Evolutionary conservation across 2,113 vertebrate genomes (phyloP).

Genomic region (Gopherus evgoodei): DNA sequence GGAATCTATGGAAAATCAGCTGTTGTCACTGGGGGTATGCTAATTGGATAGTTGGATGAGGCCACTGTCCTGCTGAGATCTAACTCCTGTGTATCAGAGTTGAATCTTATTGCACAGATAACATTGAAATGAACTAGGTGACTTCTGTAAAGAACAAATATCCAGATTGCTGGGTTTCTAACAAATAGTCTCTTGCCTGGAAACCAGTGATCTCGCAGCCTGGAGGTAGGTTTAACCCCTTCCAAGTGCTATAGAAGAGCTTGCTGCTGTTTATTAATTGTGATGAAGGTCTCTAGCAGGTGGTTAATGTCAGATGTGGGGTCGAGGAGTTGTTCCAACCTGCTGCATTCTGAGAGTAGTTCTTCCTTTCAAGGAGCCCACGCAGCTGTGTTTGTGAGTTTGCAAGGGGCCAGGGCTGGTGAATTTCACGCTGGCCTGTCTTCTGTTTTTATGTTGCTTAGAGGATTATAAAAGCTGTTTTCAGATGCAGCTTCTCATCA

Average conservation of each 20-base stretch:
- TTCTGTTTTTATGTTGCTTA: background rate
- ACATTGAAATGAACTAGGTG: fast-evolving
- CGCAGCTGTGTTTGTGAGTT: background rate
- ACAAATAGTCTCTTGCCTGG: fast-evolving
- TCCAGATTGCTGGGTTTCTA: fast-evolving
- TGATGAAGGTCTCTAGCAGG: background rate
- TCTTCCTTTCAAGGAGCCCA: too few species aligned
- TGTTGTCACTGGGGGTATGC: fast-evolving
- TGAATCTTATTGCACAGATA: background rate
- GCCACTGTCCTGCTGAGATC: fast-evolving
- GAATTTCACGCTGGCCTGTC: background rate
- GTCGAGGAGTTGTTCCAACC: background rate
- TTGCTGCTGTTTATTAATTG: background rate
- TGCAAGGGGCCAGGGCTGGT: too few species aligned
- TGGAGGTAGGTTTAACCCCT: background rate
- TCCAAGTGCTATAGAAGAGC: background rate
- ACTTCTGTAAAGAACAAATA: fast-evolving
- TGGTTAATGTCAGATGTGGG: background rate
- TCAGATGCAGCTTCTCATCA: background rate
- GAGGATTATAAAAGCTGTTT: background rate
- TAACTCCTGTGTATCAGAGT: fast-evolving
- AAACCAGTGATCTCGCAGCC: background rate
- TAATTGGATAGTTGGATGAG: fast-evolving
- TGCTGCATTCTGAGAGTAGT: too few species aligned
- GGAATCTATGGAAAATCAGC: fast-evolving